Conservation (phyloP, 2,113 vertebrate species). For the Tragulus kanchil region DNA sequence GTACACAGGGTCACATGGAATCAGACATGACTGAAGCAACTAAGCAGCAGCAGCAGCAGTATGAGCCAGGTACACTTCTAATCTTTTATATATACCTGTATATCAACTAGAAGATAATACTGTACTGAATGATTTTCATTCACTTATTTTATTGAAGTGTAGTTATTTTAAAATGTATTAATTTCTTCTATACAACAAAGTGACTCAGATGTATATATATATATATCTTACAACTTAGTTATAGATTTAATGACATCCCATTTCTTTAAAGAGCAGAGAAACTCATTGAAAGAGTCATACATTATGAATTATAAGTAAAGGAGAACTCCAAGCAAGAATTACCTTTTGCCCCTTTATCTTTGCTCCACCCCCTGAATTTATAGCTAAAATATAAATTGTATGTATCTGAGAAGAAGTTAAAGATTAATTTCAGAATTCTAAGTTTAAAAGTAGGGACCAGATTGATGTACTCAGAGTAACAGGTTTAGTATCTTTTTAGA, state of each 20-base stretch:
- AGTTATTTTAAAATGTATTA: not conserved
- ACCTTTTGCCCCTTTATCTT: not conserved
- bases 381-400: not conserved
- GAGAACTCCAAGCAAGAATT: not conserved
- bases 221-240: not conserved
- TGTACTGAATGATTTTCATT: not conserved
- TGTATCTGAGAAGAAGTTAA: not conserved
- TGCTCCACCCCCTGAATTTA: not conserved
- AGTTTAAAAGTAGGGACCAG: not conserved
- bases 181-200: not conserved
- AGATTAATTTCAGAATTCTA: not conserved
- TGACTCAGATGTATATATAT: not conserved
- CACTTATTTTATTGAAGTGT: not conserved
- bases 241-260: not conserved
- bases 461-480: not conserved
- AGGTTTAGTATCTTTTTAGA: not conserved
- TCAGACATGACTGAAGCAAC: too few species aligned
- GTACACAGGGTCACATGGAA: too few species aligned
- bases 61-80: not conserved
- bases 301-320: slow-evolving; percentile 9
- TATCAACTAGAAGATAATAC: not conserved
- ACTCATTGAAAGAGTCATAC: not conserved
- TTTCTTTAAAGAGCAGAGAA: slow-evolving; percentile 31
- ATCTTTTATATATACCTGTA: not conserved
- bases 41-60: too few species aligned